phyloP scores from a whole-genome alignment of 2,888 invertebrate genomes.

The Caenorhabditis doughertyi region DNA sequence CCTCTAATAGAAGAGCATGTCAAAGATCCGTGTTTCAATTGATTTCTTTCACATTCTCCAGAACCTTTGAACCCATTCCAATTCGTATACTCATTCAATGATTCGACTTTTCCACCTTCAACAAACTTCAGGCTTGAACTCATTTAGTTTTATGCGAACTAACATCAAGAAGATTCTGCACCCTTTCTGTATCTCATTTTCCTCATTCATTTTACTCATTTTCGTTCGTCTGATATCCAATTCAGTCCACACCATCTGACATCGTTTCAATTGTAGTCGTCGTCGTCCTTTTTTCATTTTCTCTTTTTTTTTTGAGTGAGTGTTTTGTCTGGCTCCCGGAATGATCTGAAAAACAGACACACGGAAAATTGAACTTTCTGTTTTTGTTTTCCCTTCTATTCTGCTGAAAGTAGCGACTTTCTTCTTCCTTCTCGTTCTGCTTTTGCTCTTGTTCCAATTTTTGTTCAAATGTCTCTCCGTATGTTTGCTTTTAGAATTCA shows the following conservation, averaged over 20 bases:
- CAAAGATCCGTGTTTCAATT: too few species aligned
- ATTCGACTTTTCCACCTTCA: neutral
- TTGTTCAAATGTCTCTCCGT: slow-evolving; percentile 9
- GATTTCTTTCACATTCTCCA: too few species aligned
- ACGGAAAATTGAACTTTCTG: slow-evolving; percentile 50
- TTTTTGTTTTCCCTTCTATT: slow-evolving; percentile 50
- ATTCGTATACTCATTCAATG: neutral
- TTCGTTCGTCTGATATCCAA: slow-evolving; percentile 7
- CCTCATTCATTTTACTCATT: neutral
- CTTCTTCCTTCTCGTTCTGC: slow-evolving; percentile 21
- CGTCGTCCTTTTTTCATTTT: slow-evolving; percentile 22
- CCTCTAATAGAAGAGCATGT: too few species aligned
- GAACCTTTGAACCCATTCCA: too few species aligned
- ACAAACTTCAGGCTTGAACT: neutral
- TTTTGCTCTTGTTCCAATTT: slow-evolving; percentile 20
- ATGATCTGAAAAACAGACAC: slow-evolving; percentile 51
- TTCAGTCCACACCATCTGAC: slow-evolving; percentile 22
- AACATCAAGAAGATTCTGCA: neutral
- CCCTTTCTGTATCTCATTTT: neutral
- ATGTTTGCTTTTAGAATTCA: slow-evolving; percentile 9
- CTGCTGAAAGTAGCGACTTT: slow-evolving; percentile 8
- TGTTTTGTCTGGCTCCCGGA: slow-evolving; percentile 39
- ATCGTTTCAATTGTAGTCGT: slow-evolving; percentile 13
- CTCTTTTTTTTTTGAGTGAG: slow-evolving; percentile 18
- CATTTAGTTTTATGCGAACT: neutral